These are phyloP conservation scores for Loxodonta africana DNA, from an alignment of 2,113 vertebrate species.

Conservation along the genomic window DNA sequence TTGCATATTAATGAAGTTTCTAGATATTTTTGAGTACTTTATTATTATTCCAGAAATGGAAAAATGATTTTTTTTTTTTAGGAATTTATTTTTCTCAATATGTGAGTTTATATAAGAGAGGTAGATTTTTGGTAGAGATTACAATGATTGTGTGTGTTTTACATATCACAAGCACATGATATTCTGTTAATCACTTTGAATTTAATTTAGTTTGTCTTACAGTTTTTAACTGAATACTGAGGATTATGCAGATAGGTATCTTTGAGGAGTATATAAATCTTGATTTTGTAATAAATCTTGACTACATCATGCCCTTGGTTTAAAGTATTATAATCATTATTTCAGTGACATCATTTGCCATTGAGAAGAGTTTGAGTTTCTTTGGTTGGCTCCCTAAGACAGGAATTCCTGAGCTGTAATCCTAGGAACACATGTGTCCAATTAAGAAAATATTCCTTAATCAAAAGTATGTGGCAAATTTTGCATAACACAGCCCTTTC, in stretches of 20 bases:
- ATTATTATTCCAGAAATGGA: background rate
- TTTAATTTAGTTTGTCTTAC: background rate
- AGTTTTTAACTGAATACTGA: background rate
- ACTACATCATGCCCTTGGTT: background rate
- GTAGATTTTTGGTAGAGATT: background rate
- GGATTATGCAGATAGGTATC: background rate
- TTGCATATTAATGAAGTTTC: background rate
- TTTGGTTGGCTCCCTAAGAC: slow-evolving; percentile 17
- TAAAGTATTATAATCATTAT: background rate
- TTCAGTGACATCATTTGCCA: slow-evolving; percentile 35
- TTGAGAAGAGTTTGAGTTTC: slow-evolving; percentile 2
- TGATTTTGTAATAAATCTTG: background rate
- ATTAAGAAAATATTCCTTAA: slow-evolving; percentile 58
- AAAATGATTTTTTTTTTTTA: background rate
- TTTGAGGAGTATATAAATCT: slow-evolving; percentile 29
- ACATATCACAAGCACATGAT: background rate
- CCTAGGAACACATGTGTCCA: slow-evolving; percentile 18
- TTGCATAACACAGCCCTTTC: slow-evolving; percentile 1
- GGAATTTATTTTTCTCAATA: background rate
- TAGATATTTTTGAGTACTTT: background rate
- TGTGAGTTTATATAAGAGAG: background rate
- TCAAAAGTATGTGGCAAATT: slow-evolving; percentile 46
- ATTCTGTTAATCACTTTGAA: background rate
- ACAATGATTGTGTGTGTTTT: background rate
- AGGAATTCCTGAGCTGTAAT: background rate